phyloP scores from a whole-genome alignment of 2,888 invertebrate genomes.

The Sepiola atlantica region DNA sequence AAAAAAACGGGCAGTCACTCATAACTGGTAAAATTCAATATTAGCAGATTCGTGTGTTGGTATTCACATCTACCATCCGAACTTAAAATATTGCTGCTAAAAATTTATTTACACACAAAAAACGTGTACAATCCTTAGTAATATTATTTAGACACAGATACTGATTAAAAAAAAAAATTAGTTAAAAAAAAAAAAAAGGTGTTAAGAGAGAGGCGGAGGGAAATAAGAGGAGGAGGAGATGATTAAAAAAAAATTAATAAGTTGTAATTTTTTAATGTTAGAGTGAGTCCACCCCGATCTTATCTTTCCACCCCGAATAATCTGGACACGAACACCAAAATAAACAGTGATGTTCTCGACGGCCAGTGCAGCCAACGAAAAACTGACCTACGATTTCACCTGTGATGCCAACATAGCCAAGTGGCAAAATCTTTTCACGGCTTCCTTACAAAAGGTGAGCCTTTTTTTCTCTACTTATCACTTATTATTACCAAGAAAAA shows the following conservation, averaged over 20 bases:
- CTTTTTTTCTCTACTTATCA: not conserved
- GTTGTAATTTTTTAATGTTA: not conserved
- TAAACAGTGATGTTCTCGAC: conserved; percentile 44
- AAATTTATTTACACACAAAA: not conserved
- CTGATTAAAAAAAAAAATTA: not conserved
- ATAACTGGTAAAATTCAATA: not conserved
- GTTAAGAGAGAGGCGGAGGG: conserved; percentile 8
- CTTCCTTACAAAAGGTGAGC: conserved; percentile 44
- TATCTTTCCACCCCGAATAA: conserved; percentile 11
- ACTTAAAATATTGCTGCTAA: not conserved
- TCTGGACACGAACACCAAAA: conserved; percentile 23
- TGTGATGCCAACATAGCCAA: conserved; percentile 40
- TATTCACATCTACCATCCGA: not conserved
- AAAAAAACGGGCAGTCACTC: not conserved
- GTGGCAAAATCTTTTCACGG: conserved; percentile 43
- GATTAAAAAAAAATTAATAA: not conserved
- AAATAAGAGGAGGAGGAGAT: not conserved
- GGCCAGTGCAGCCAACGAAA: conserved; percentile 42
- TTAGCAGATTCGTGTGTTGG: not conserved
- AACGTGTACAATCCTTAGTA: not conserved
- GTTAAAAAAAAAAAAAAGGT: not conserved
- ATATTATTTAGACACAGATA: not conserved
- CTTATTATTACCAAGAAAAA: not conserved
- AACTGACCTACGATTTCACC: conserved; percentile 43
- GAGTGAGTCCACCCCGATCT: not conserved